Evolutionary conservation across 2,888 invertebrate genomes (phyloP).

Genomic region (Drosophila heteroneura): DNA sequence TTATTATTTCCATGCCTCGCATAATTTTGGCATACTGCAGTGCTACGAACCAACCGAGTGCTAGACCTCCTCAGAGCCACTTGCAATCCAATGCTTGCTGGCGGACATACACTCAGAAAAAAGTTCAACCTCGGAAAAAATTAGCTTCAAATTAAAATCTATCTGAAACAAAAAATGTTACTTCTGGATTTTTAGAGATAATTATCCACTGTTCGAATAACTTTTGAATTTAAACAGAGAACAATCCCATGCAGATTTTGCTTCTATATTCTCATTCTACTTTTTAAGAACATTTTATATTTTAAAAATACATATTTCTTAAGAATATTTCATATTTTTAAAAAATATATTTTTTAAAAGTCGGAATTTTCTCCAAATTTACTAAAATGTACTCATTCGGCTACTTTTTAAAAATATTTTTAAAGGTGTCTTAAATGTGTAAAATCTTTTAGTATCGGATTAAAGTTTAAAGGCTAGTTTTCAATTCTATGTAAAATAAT

Average conservation of each 20-base stretch:
- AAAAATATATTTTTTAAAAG: background rate
- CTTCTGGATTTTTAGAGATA: background rate
- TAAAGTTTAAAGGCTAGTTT: background rate
- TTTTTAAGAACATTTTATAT: background rate
- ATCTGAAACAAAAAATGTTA: background rate
- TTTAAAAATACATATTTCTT: accelerated
- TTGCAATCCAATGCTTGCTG: background rate
- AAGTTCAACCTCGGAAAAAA: accelerated
- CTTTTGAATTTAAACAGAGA: background rate
- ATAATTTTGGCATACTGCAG: conserved; percentile 49
- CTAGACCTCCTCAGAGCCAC: background rate
- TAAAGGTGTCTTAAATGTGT: background rate
- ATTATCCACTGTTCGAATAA: background rate
- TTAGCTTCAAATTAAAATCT: background rate
- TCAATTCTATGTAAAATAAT: background rate
- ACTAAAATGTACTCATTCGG: background rate
- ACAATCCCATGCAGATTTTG: background rate
- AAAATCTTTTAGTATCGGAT: background rate
- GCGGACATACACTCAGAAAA: conserved; percentile 1
- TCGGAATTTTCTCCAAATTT: background rate
- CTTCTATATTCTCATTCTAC: background rate
- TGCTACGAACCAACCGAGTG: conserved; percentile 12
- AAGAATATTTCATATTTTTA: background rate
- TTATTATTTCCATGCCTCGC: conserved; percentile 16
- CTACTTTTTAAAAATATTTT: too few species aligned